phyloP scores from a whole-genome alignment of 37 sponge, comb jelly and placozoan genomes.

The Theonella swinhoei region DNA sequence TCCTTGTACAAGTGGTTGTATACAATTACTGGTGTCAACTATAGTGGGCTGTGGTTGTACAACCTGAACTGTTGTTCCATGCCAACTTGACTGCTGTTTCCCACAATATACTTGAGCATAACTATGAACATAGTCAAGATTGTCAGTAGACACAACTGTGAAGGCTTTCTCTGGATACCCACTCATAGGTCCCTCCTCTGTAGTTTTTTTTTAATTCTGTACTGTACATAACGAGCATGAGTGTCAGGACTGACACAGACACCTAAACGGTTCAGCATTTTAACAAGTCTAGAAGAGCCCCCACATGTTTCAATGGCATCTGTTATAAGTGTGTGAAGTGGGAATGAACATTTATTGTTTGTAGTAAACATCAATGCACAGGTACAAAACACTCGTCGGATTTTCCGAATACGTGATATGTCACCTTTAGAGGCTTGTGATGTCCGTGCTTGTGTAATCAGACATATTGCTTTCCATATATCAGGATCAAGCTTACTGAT shows the following conservation, averaged over 20 bases:
- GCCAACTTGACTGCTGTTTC: conserved; percentile 14
- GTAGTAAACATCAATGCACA: conserved; percentile 15
- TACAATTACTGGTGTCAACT: neutral
- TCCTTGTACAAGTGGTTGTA: neutral
- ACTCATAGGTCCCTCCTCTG: conserved; percentile 7
- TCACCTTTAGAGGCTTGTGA: neutral
- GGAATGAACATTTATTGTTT: conserved; percentile 18
- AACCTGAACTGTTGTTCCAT: conserved; percentile 4
- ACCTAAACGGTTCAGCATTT: conserved; percentile 31
- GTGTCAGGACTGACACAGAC: conserved; percentile 22
- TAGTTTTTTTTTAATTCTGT: neutral
- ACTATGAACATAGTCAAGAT: conserved; percentile 30
- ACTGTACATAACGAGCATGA: conserved; percentile 10
- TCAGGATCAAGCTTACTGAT: conserved; percentile 26
- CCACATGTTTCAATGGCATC: conserved; percentile 30
- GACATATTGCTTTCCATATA: conserved; percentile 20
- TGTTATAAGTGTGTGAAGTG: conserved; percentile 28
- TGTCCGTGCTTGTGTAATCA: conserved; percentile 1
- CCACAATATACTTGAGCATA: conserved; percentile 18
- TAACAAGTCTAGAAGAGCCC: conserved; percentile 2
- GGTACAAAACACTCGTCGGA: neutral
- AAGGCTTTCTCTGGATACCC: neutral
- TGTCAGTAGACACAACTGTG: conserved; percentile 20
- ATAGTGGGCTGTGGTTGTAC: conserved; percentile 22
- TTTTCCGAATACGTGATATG: neutral